Conservation (phyloP, 2,797 vertebrate genomes). For the Sparidentex hasta region DNA sequence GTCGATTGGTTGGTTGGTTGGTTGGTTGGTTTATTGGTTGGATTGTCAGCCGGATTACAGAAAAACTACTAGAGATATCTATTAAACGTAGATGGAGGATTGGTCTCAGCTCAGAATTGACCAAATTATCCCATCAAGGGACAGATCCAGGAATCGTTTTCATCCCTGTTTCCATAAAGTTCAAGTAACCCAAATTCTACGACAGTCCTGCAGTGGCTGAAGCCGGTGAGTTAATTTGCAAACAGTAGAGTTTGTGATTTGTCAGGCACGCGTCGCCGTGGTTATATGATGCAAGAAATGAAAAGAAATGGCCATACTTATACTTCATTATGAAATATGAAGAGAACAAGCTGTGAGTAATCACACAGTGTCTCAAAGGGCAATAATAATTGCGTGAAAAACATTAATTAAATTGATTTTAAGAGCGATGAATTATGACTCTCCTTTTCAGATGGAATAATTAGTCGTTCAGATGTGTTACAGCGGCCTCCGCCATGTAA, state of each 20-base stretch:
- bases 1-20: too few relatives aligned
- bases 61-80: too few relatives aligned
- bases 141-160: too few relatives aligned
- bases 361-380: constrained; percentile 4
- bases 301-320: not conserved
- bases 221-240: not conserved
- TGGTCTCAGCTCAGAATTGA: too few relatives aligned
- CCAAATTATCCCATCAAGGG: too few relatives aligned
- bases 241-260: not conserved
- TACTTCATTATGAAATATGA: not conserved
- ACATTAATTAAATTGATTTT: not conserved
- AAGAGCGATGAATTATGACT: not conserved
- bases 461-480: not conserved
- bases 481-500: not conserved
- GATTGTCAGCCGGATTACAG: too few relatives aligned
- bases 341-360: not conserved
- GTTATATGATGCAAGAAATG: not conserved
- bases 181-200: not conserved
- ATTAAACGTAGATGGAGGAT: too few relatives aligned
- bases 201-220: not conserved
- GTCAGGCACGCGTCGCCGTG: not conserved
- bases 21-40: too few relatives aligned
- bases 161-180: too few relatives aligned
- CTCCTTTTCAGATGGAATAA: not conserved
- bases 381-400: not conserved